These are phyloP conservation scores for Machimus rusticus DNA, from an alignment of 2,888 invertebrate species.

Conservation along the genomic window DNA sequence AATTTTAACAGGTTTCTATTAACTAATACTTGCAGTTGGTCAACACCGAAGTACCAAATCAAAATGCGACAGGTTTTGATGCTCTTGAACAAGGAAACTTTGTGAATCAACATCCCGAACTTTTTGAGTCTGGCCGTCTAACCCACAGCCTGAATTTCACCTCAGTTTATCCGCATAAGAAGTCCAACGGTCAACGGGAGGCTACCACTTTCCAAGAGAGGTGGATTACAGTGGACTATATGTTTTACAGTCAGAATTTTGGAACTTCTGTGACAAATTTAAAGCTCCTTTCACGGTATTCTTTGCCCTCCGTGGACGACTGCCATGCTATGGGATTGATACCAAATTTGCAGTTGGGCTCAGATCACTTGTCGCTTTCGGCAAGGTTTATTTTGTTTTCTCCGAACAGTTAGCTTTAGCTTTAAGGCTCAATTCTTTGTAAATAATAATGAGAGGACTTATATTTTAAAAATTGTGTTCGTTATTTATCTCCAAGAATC, in stretches of 20 bases:
- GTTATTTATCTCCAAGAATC: neutral
- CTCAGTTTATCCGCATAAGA: constrained; percentile 73
- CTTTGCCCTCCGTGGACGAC: constrained; percentile 71
- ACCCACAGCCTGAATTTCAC: constrained; percentile 72
- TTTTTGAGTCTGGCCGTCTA: constrained; percentile 65
- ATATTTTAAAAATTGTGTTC: neutral
- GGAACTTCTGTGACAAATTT: constrained; percentile 57
- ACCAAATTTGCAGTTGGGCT: constrained; percentile 78
- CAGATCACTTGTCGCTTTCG: constrained; percentile 85
- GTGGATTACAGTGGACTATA: constrained; percentile 89
- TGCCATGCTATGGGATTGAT: constrained; percentile 68
- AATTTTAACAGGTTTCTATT: neutral
- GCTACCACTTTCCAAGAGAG: constrained; percentile 80
- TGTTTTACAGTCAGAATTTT: constrained; percentile 72
- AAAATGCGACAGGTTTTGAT: neutral
- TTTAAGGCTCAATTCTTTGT: neutral
- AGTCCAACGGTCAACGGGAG: constrained; percentile 62
- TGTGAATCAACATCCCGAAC: constrained; percentile 35
- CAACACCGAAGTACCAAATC: neutral
- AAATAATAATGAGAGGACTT: neutral
- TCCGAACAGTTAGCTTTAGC: neutral
- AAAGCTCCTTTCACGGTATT: constrained; percentile 69
- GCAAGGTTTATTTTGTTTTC: constrained; percentile 67
- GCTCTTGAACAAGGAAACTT: neutral
- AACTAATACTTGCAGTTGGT: neutral